These are phyloP conservation scores for Nycteola revayana DNA, from an alignment of 2,888 invertebrate species.

Conservation along the genomic window DNA sequence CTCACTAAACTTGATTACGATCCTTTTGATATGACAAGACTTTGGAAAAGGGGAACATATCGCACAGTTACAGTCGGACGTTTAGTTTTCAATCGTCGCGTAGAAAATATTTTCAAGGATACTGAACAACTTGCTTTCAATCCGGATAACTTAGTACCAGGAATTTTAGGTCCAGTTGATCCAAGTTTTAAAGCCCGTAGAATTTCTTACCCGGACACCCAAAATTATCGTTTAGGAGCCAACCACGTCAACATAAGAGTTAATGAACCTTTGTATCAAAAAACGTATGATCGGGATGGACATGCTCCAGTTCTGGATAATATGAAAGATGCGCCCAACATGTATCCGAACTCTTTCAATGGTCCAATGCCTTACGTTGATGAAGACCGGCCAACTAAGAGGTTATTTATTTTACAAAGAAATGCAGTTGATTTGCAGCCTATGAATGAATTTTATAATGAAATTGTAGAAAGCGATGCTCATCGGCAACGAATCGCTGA, in stretches of 20 bases:
- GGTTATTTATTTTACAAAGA: constrained; percentile 36
- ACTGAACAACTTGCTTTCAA: constrained; percentile 51
- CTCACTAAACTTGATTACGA: constrained; percentile 47
- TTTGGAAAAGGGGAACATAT: constrained; percentile 63
- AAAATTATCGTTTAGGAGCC: constrained; percentile 53
- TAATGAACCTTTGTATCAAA: constrained; percentile 50
- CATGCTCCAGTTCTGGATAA: constrained; percentile 86
- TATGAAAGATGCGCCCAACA: constrained; percentile 94
- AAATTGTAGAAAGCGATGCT: constrained; percentile 30
- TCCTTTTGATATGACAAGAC: constrained; percentile 56
- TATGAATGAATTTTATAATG: constrained; percentile 86
- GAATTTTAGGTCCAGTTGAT: constrained; percentile 59
- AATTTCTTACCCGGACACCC: constrained; percentile 51
- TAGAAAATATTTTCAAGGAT: constrained; percentile 52
- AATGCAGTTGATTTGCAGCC: constrained; percentile 74
- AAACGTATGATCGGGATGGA: constrained; percentile 67
- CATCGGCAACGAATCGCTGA: constrained; percentile 27
- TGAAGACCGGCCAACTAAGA: constrained; percentile 39
- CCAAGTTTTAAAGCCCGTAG: constrained; percentile 47
- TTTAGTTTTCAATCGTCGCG: constrained; percentile 46
- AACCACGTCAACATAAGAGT: constrained; percentile 55
- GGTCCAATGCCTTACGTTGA: constrained; percentile 88
- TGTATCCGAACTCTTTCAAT: constrained; percentile 95
- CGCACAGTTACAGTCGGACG: constrained; percentile 49
- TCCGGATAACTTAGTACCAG: constrained; percentile 61